Percentiles rank a stretch among this genome's conserved stretches.
Evolutionary conservation across 92 coral and sea anemone genomes (phyloP).

Genomic region (Palythoa grandiflora): DNA sequence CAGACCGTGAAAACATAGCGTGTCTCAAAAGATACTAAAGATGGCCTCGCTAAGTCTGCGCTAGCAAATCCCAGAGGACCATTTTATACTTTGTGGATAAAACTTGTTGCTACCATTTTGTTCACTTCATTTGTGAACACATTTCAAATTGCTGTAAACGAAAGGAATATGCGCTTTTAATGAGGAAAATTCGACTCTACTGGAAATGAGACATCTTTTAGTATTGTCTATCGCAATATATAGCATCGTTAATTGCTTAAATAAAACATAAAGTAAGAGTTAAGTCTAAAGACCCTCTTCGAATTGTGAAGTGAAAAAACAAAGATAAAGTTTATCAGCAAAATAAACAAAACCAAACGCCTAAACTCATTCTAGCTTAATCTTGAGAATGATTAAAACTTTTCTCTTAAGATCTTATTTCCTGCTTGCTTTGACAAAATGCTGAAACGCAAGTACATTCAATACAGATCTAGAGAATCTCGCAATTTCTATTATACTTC

Average conservation of each 20-base stretch:
- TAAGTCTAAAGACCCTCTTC: neutral
- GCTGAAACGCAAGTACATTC: neutral
- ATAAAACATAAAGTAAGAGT: neutral
- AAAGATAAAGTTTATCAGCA: neutral
- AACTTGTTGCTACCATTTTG: neutral
- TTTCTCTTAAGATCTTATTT: neutral
- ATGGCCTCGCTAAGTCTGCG: neutral
- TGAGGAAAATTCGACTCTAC: neutral
- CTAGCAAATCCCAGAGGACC: slow-evolving; percentile 20
- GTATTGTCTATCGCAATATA: neutral
- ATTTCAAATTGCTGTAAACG: neutral
- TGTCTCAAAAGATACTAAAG: neutral
- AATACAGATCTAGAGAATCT: neutral
- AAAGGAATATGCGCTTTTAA: neutral
- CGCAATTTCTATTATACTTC: neutral
- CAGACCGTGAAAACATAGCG: slow-evolving; percentile 22
- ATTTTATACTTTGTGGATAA: neutral
- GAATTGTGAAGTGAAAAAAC: neutral
- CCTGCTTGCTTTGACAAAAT: neutral
- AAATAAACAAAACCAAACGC: neutral
- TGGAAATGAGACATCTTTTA: neutral
- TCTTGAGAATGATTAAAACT: neutral
- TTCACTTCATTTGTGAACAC: neutral
- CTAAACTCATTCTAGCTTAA: neutral
- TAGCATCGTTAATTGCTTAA: neutral